Evolutionary conservation across 2,113 vertebrate species (phyloP).

Genomic region (Equus quagga): DNA sequence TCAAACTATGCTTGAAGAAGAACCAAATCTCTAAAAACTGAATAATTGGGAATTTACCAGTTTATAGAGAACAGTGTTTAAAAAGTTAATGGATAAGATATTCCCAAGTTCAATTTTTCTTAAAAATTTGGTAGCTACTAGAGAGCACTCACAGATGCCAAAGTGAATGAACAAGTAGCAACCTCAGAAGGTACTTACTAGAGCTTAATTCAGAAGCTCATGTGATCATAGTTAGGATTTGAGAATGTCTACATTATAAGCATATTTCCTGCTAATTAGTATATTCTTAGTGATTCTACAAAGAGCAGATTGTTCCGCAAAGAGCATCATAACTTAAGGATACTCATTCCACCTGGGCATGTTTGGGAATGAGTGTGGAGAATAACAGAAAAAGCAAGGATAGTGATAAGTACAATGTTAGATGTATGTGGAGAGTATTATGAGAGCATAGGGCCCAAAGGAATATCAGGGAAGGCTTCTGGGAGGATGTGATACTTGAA

Average conservation of each 20-base stretch:
- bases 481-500: background rate
- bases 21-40: constrained; percentile 43
- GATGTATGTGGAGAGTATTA: background rate
- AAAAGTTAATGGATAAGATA: constrained; percentile 27
- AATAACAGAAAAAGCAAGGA: background rate
- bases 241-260: background rate
- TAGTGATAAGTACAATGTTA: background rate
- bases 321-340: background rate
- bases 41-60: background rate
- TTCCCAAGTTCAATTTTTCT: constrained; percentile 43
- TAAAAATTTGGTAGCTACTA: background rate
- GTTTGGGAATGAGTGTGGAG: background rate
- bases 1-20: background rate
- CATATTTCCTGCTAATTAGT: background rate
- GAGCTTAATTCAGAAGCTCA: background rate
- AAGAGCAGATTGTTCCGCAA: background rate
- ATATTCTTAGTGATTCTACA: background rate
- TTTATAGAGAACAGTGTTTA: background rate
- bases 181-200: background rate
- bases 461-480: background rate
- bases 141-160: background rate
- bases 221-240: background rate
- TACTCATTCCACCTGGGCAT: background rate
- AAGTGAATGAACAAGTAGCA: constrained; percentile 34
- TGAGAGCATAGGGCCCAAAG: background rate